Evolutionary conservation across 2,113 vertebrate genomes (phyloP), one percentile per base, ranked within the genome.

Genomic region (Nibea albiflora): DNA sequence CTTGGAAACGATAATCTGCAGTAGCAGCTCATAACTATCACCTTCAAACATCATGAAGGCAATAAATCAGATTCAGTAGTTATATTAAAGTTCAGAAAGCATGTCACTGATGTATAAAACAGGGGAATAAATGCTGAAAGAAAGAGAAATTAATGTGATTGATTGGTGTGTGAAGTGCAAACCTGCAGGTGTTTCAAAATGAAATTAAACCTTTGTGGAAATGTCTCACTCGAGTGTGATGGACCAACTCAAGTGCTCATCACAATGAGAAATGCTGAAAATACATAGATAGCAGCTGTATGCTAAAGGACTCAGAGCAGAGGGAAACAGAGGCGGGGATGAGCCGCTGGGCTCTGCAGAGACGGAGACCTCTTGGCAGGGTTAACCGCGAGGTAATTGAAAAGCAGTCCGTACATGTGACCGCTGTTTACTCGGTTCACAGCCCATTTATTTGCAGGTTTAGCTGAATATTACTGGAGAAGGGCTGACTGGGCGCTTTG

Each of bases 381-480:
- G 92, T 94, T 93, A 93, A 92, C 90, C 71, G 56, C 84, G 53
- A 84, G 85, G 90, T 93, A 94, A 93, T 93, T 92, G 93, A 93
- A 94, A 92, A 91, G 57, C 67, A 78, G 85, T 77, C 82, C 17
- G 64, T 84, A 87, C 90, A 76, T 88, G 86, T 88, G 91, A 83
- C 90, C 85, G 75, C 90, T 92, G 90, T 92, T 93, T 92, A 92
- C 91, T 90, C 72, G 72, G 88, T 94, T 94, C 92, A 94, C 84
- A 86, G 85, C 83, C 85, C 88, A 87, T 92, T 93, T 93, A 92
- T 91, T 86, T 92, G 90, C 81, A 85, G 87, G 84, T 90, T 90
- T 91, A 89, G 84, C 89, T 89, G 86, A 39, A 90, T 93, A 89
- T 83, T 85, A 80, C 85, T 81, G 81, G 68, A 87, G 86, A 90